Evolutionary conservation across 2,888 invertebrate species (phyloP).

Genomic region (Aethes cnicana): DNA sequence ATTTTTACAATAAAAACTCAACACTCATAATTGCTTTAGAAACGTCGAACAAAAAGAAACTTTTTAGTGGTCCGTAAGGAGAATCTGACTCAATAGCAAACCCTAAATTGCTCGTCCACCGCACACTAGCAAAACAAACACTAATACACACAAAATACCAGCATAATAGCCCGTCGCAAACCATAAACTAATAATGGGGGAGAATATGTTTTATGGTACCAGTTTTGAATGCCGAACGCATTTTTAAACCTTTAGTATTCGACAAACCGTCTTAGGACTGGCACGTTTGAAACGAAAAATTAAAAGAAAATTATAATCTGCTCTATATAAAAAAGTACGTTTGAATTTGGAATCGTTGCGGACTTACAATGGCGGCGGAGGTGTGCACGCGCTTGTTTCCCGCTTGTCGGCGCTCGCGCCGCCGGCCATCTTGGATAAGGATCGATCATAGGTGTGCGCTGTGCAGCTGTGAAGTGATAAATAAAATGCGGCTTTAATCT

Average conservation of each 20-base stretch:
- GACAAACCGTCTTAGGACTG: slow-evolving; percentile 61
- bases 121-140: slow-evolving; percentile 78
- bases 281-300: slow-evolving; percentile 56
- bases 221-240: slow-evolving; percentile 73
- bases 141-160: slow-evolving; percentile 72
- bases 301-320: slow-evolving; percentile 16
- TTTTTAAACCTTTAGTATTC: slow-evolving; percentile 76
- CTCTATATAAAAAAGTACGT: slow-evolving; percentile 37
- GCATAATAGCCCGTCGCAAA: slow-evolving; percentile 75
- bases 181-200: slow-evolving; percentile 82
- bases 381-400: slow-evolving; percentile 72
- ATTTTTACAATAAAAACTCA: no score
- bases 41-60: slow-evolving; percentile 11
- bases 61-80: slow-evolving; percentile 14
- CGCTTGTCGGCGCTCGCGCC: slow-evolving; percentile 65
- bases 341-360: slow-evolving; percentile 55
- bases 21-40: slow-evolving; percentile 18
- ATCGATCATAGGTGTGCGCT: slow-evolving; percentile 72
- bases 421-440: slow-evolving; percentile 78
- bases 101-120: slow-evolving; percentile 68
- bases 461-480: slow-evolving; percentile 78
- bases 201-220: slow-evolving; percentile 79
- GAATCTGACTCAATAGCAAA: slow-evolving; percentile 53
- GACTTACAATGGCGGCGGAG: slow-evolving; percentile 58
- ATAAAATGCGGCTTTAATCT: slow-evolving; percentile 47